Base-by-base conservation (phyloP, 1,140 invertebrate species). In the Conus ventricosus region DNA sequence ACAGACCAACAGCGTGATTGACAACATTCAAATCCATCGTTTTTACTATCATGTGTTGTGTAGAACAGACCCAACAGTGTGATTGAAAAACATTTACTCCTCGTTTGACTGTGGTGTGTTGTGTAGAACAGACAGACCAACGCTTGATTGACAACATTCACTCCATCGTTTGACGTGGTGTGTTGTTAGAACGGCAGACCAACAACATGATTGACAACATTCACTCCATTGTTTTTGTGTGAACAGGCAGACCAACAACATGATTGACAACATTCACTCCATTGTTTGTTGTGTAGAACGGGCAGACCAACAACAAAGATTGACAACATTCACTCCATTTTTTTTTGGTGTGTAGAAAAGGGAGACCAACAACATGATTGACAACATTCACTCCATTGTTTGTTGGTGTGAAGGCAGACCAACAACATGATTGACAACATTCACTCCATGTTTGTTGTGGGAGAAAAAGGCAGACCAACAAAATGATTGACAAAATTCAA, bases 301-400 rank as follows among this genome's bases (percentile, higher is more conserved):
- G 95, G 94, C 95, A 96, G 90, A 95, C 95, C 63, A 94, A 94
- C n/a, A n/a, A n/a, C n/a, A 88, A 95, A n/a, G n/a, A 96, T 90
- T 95, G 96, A 96, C 91, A 96, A 96, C n/a, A 92, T 95, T 96
- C 63, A n/a, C n/a, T n/a, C n/a, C n/a, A n/a, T n/a, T n/a, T n/a
- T n/a, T n/a, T n/a, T n/a, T n/a, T n/a, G n/a, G n/a, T n/a, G n/a
- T n/a, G n/a, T n/a, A n/a, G n/a, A n/a, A n/a, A n/a, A n/a, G n/a
- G n/a, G n/a, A n/a, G n/a, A n/a, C n/a, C n/a, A n/a, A n/a, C n/a
- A n/a, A n/a, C n/a, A n/a, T n/a, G n/a, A n/a, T n/a, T n/a, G n/a
- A n/a, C n/a, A n/a, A n/a, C n/a, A n/a, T n/a, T n/a, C 95, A 96
- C 92, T 94, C 95, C 55, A 95, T 96, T 76, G 95, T 96, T 60